These are phyloP conservation scores for Drosophila auraria DNA, from an alignment of 1,140 invertebrate genomes.

Conservation along the genomic window DNA sequence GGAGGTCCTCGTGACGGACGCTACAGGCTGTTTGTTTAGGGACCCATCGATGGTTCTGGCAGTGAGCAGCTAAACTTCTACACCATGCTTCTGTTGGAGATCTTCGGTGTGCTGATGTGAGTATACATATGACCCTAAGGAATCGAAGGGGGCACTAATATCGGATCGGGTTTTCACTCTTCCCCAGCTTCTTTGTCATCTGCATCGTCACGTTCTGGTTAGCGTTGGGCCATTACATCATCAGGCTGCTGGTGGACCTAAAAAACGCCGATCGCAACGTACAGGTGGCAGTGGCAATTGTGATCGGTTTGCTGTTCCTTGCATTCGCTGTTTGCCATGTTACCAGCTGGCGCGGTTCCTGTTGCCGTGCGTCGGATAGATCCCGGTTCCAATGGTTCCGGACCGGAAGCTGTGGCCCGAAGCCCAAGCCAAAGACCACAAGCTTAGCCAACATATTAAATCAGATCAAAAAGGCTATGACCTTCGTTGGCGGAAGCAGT, in stretches of 20 bases:
- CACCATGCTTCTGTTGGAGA: too few species aligned
- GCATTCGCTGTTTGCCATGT: slow-evolving; percentile 52
- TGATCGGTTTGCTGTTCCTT: slow-evolving; percentile 40
- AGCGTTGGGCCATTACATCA: slow-evolving; percentile 52
- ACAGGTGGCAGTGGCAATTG: slow-evolving; percentile 48
- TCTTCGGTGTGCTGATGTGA: too few species aligned
- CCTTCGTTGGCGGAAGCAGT: too few species aligned
- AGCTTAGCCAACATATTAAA: not conserved
- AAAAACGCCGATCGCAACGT: slow-evolving; percentile 64
- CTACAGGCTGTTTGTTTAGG: too few species aligned
- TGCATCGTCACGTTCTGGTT: slow-evolving; percentile 71
- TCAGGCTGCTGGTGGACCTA: slow-evolving; percentile 42
- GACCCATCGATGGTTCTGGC: too few species aligned
- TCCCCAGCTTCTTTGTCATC: slow-evolving; percentile 66
- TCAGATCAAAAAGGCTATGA: too few species aligned
- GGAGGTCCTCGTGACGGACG: too few species aligned
- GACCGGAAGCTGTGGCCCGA: not conserved
- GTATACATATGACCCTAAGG: too few species aligned
- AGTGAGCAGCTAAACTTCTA: too few species aligned
- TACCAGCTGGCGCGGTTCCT: slow-evolving; percentile 14
- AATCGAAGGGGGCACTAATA: too few species aligned
- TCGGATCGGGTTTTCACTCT: not conserved
- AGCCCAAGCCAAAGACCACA: slow-evolving; percentile 2
- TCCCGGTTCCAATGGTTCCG: not conserved
- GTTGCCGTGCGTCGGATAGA: slow-evolving; percentile 7